phyloP scores from a whole-genome alignment of 2,797 vertebrate species.

The Gymnothorax reevesii region DNA sequence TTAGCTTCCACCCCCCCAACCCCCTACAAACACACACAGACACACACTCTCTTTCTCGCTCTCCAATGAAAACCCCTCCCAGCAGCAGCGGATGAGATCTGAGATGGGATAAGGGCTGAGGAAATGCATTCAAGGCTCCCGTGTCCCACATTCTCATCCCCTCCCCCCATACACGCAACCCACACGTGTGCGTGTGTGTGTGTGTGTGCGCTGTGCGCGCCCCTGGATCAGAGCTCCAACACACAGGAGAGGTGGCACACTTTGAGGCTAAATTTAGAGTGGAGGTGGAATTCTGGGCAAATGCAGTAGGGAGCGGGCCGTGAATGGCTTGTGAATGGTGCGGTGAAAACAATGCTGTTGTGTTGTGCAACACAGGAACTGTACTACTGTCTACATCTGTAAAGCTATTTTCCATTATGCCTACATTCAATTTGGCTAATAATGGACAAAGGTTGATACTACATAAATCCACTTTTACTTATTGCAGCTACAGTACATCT shows the following conservation, averaged over 20 bases:
- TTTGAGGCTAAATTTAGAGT: constrained; percentile 85
- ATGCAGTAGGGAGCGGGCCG: constrained; percentile 16
- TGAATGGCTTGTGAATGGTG: constrained; percentile 7
- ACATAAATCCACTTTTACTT: too few relatives aligned
- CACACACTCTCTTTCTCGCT: constrained; percentile 43
- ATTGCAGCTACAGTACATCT: not conserved
- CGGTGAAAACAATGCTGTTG: not conserved
- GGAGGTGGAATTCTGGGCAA: constrained; percentile 75
- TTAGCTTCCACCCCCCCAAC: constrained; percentile 39
- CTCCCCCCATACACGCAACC: constrained; percentile 49
- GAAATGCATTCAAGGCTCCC: constrained; percentile 21
- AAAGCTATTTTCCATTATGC: not conserved
- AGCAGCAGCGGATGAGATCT: constrained; percentile 10
- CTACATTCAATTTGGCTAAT: too few relatives aligned
- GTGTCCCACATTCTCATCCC: constrained; percentile 60
- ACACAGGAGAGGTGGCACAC: constrained; percentile 90
- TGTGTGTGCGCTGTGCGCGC: constrained; percentile 42
- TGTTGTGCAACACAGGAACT: not conserved
- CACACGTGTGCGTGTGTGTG: constrained; percentile 27
- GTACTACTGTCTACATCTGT: not conserved
- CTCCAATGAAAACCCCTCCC: constrained; percentile 34
- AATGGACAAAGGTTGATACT: not conserved
- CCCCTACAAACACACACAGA: constrained; percentile 26
- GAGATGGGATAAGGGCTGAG: constrained; percentile 24
- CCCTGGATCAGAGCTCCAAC: constrained; percentile 82